Evolutionary conservation across 1,140 invertebrate genomes (phyloP).

Genomic region (Globodera rostochiensis): DNA sequence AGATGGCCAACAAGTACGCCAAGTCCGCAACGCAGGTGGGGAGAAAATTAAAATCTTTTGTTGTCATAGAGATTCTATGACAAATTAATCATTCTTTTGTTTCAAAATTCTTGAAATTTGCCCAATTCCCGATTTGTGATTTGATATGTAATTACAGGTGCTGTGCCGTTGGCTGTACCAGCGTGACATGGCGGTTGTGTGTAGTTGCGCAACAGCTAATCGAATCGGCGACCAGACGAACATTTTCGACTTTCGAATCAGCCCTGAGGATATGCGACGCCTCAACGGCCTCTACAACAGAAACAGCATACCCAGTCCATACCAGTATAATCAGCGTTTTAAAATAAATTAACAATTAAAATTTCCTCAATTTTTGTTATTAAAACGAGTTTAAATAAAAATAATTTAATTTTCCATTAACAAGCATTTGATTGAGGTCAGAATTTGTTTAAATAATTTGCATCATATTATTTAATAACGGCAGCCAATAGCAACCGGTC

Average conservation of each 20-base stretch:
- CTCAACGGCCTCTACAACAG: conserved; percentile 9
- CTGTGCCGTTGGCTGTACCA: conserved; percentile 14
- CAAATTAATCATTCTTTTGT: no score
- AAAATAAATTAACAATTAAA: not conserved
- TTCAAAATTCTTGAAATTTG: no score
- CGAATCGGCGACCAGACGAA: not conserved
- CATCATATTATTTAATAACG: not conserved
- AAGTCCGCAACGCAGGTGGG: not conserved
- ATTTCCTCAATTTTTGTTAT: no score
- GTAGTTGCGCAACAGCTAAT: conserved; percentile 6
- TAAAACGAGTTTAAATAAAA: no score
- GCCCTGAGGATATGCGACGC: not conserved
- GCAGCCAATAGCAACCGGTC: not conserved
- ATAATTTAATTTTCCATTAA: no score
- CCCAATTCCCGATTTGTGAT: no score
- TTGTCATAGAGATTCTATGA: no score
- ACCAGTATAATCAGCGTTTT: not conserved
- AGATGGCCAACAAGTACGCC: not conserved
- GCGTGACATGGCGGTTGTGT: conserved; percentile 3
- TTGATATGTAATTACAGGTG: not conserved
- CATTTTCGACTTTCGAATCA: conserved; percentile 8
- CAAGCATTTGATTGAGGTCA: no score
- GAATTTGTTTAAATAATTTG: not conserved
- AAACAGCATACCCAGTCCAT: not conserved
- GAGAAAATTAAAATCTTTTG: no score